Conservation (phyloP, 2,888 invertebrate species). For the Diaperis boleti region DNA sequence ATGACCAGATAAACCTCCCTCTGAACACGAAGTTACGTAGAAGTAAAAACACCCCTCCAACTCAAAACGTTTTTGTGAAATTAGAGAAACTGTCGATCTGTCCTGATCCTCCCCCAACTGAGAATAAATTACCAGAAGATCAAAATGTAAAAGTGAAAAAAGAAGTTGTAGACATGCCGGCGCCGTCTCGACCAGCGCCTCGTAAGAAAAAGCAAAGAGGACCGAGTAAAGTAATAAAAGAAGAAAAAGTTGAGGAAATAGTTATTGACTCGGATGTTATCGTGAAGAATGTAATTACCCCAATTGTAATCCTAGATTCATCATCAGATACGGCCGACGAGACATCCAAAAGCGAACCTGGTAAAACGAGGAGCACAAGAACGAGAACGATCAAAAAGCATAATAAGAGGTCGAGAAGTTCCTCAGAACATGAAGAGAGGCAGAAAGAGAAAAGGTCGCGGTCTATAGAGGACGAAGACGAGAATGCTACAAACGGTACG, state of each 20-base stretch:
- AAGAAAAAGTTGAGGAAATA: slow-evolving; percentile 33
- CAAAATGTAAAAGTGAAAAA: slow-evolving; percentile 8
- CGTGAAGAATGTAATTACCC: slow-evolving; percentile 49
- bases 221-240: slow-evolving; percentile 5
- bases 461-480: slow-evolving; percentile 11
- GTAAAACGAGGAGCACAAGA: slow-evolving; percentile 26
- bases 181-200: slow-evolving; percentile 51
- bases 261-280: slow-evolving; percentile 54
- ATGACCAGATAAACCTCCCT: slow-evolving; percentile 1
- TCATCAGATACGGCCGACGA: slow-evolving; percentile 49
- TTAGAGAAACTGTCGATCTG: slow-evolving; percentile 16
- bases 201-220: slow-evolving; percentile 47
- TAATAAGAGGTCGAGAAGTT: slow-evolving; percentile 15
- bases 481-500: slow-evolving; percentile 5
- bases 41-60: not conserved
- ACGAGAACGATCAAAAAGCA: slow-evolving; percentile 31
- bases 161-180: slow-evolving; percentile 52
- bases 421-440: slow-evolving; percentile 6
- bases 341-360: slow-evolving; percentile 26
- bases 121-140: too few relatives aligned
- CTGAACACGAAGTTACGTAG: not conserved
- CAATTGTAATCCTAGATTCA: slow-evolving; percentile 51
- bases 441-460: slow-evolving; percentile 32
- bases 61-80: slow-evolving; percentile 7
- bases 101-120: not conserved